phyloP scores from a whole-genome alignment of 2,888 invertebrate species.

The Yponomeuta evonymella region DNA sequence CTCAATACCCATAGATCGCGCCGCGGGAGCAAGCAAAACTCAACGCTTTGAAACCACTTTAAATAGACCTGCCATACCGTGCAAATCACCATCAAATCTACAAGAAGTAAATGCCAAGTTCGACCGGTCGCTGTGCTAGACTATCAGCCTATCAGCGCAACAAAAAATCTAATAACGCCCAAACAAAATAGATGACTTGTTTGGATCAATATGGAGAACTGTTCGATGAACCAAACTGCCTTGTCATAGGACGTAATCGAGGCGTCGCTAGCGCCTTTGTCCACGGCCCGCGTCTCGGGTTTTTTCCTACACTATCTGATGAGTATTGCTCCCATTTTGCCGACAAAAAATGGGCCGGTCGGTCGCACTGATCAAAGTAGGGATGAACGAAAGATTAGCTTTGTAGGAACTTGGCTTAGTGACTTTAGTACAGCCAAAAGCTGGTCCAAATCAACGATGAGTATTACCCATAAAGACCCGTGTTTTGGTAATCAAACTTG shows the following conservation, averaged over 20 bases:
- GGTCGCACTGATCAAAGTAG: conserved; percentile 27
- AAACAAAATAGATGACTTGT: conserved; percentile 66
- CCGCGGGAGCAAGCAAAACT: conserved; percentile 51
- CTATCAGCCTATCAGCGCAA: conserved; percentile 34
- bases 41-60: conserved; percentile 31
- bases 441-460: too few relatives aligned
- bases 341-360: conserved; percentile 52
- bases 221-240: conserved; percentile 68
- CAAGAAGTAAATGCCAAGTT: conserved; percentile 25
- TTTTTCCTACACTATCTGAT: conserved; percentile 72
- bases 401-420: not conserved
- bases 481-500: too few relatives aligned
- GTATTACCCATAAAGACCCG: too few relatives aligned
- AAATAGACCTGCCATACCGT: conserved; percentile 23
- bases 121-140: conserved; percentile 35
- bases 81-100: conserved; percentile 1
- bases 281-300: conserved; percentile 45
- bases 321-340: conserved; percentile 71
- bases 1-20: conserved; percentile 65
- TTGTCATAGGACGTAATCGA: conserved; percentile 75
- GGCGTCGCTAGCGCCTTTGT: conserved; percentile 72
- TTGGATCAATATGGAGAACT: conserved; percentile 72
- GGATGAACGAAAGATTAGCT: not conserved
- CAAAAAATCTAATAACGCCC: conserved; percentile 66
- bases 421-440: not conserved